Base-by-base conservation (phyloP, 2,888 invertebrate genomes). In the Quadroppia sp. region DNA sequence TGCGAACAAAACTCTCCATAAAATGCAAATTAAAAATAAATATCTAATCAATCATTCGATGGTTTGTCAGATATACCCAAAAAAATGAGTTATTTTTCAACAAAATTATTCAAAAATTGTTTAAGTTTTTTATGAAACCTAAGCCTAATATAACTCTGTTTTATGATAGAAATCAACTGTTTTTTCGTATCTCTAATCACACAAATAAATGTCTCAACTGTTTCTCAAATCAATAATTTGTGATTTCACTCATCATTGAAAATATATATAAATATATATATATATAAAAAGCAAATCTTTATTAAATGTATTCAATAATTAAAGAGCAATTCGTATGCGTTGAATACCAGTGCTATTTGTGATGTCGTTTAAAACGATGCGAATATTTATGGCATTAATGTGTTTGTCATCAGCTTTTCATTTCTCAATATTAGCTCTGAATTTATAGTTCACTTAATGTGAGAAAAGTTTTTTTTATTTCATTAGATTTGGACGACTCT, bases 11-110 rank as follows among this genome's bases (percentile, higher is more conserved):
- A 23, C 9, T 53, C 53, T 23, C n/a, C 53, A 53, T 53, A 53
- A 53, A 23, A 53, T 53, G 53, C 53, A 53, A 53, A 53, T 53
- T 53, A 20, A 20, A 53, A 53, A 53, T 53, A 53, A 53, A 53
- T 53, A 53, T 15, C 53, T 53, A 53, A 53, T 53, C 53, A 53
- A 53, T 53, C 53, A 53, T 23, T 53, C 3, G 17, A 53, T 53
- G 23, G 53, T 53, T 53, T 53, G 25, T 20, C 7, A 20, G 20
- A 53, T 36, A 9, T 36, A 36, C 36, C n/a, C n/a, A n/a, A n/a
- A 36, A 48, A 48, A 48, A 48, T 53, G 53, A 20, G 7, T 53
- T n/a, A 20, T n/a, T 53, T 45, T 15, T 13, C 45, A 45, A 45
- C 45, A 45, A 17, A 45, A 45, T 45, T 15, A 45, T 45, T 45